Percentiles rank a stretch among this genome's conserved stretches.
phyloP scores from a whole-genome alignment of 2,797 vertebrate species.

The Cetoscarus ocellatus region DNA sequence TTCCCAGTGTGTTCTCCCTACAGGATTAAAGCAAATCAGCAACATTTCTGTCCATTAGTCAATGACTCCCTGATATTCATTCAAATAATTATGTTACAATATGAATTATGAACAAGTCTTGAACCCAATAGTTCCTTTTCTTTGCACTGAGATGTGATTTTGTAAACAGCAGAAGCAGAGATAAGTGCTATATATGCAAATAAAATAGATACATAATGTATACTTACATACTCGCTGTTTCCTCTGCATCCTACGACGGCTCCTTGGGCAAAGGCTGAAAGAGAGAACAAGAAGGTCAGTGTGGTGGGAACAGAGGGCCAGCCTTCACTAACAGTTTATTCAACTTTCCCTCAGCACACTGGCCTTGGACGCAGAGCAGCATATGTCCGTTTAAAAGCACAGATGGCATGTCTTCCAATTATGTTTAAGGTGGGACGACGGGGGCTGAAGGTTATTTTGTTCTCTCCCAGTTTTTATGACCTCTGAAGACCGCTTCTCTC shows the following conservation, averaged over 20 bases:
- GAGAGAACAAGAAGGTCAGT: constrained; percentile 67
- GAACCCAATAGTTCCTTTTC: background rate
- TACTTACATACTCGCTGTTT: constrained; percentile 71
- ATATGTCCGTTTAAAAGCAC: constrained; percentile 71
- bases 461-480: constrained; percentile 56
- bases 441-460: constrained; percentile 72
- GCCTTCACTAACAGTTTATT: constrained; percentile 36
- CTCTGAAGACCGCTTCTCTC: constrained; percentile 47
- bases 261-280: constrained; percentile 89
- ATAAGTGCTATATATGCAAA: constrained; percentile 18
- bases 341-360: constrained; percentile 30
- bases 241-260: constrained; percentile 82
- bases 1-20: no score
- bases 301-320: constrained; percentile 28
- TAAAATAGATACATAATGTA: constrained; percentile 18
- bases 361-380: constrained; percentile 56
- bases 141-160: background rate
- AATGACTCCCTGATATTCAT: no score
- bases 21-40: no score
- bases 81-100: no score
- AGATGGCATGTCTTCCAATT: constrained; percentile 68
- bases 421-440: constrained; percentile 49
- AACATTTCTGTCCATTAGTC: no score
- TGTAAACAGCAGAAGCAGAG: constrained; percentile 9
- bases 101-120: background rate